Percentiles rank a stretch among this genome's conserved stretches.
Evolutionary conservation across 1,140 invertebrate species (phyloP).

Genomic region (Luehdorfia chinensis): DNA sequence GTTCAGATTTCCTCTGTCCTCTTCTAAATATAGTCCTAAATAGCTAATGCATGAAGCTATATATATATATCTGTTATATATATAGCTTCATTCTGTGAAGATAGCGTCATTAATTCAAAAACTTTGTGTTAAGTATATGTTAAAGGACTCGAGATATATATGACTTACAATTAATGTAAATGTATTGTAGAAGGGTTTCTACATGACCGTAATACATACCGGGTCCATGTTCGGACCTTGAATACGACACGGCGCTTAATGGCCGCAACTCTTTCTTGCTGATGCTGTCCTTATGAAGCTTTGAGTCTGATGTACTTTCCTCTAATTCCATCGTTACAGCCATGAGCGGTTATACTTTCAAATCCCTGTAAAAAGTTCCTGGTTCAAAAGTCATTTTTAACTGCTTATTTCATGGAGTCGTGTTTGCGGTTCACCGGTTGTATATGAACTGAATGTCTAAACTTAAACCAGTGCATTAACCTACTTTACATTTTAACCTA

Average conservation of each 20-base stretch:
- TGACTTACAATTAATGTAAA: no score
- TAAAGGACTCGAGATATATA: no score
- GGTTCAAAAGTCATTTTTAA: constrained; percentile 36
- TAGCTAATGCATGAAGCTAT: no score
- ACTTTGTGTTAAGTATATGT: no score
- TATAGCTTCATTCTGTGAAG: no score
- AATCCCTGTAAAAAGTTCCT: constrained; percentile 42
- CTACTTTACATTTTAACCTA: constrained; percentile 75
- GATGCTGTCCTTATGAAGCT: constrained; percentile 60
- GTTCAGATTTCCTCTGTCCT: no score
- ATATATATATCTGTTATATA: no score
- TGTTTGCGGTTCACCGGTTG: constrained; percentile 32
- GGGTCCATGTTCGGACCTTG: constrained; percentile 67
- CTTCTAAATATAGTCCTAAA: no score
- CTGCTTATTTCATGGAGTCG: constrained; percentile 28
- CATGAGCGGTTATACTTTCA: constrained; percentile 47
- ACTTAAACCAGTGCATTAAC: constrained; percentile 74
- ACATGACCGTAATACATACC: constrained; percentile 47
- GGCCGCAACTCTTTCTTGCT: constrained; percentile 64
- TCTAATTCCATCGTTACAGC: constrained; percentile 69
- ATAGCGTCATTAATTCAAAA: no score
- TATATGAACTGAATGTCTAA: constrained; percentile 52
- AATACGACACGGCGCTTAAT: constrained; percentile 64
- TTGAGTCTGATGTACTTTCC: constrained; percentile 66
- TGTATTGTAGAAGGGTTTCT: no score